A percentile compares a stretch with the other conserved stretches of the same genome.
phyloP scores from a whole-genome alignment of 2,113 vertebrate genomes.

The Thermophis baileyi region DNA sequence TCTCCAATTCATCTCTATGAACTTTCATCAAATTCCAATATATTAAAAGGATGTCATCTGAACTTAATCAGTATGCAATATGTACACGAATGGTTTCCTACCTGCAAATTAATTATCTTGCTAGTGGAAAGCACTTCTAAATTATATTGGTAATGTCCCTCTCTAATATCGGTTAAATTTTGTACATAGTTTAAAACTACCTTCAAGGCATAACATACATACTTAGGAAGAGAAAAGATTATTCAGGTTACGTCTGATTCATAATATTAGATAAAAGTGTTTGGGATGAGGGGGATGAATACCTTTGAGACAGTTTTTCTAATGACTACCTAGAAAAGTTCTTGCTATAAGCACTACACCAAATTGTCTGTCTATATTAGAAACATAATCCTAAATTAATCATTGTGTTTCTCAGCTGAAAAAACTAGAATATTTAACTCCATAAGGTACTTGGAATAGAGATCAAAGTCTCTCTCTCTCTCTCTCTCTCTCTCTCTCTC shows the following conservation, averaged over 20 bases:
- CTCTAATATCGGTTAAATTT: background rate
- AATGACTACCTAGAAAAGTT: background rate
- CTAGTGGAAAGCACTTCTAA: background rate
- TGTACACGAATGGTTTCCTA: background rate
- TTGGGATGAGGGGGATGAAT: background rate
- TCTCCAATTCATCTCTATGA: background rate
- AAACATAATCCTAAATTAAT: background rate
- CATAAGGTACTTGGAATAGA: too few species aligned
- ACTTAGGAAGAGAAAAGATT: background rate
- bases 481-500: too few species aligned
- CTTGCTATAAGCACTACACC: background rate
- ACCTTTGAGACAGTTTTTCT: background rate
- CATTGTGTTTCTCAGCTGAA: background rate
- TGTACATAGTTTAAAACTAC: background rate
- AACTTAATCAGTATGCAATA: background rate
- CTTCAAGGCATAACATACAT: background rate
- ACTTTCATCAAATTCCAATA: background rate
- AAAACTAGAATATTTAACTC: background rate
- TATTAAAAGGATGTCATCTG: background rate
- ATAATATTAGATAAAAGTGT: background rate
- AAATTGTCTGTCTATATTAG: background rate
- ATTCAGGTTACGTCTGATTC: background rate
- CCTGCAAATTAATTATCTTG: background rate
- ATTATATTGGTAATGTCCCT: background rate
- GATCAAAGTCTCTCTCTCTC: too few species aligned